Percentiles rank a stretch among this genome's conserved stretches.
These are phyloP conservation scores for Oncopodura yosiiana DNA, from an alignment of 1,140 invertebrate species.

Conservation along the genomic window DNA sequence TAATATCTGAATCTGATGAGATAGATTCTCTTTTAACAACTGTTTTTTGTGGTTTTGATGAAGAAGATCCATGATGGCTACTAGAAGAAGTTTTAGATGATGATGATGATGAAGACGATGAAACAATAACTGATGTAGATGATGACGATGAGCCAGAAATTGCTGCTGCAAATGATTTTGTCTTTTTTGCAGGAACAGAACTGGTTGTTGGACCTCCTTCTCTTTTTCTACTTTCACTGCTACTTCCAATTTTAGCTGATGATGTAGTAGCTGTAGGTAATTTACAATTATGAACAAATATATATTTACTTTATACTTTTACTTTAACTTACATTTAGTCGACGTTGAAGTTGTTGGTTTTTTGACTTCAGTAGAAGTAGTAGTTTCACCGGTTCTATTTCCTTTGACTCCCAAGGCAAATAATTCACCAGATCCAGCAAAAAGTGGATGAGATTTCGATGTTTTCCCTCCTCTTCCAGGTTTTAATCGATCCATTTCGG, in stretches of 20 bases:
- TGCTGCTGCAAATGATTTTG: not conserved
- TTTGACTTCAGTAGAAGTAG: not conserved
- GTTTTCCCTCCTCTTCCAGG: constrained; percentile 7
- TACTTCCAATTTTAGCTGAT: not conserved
- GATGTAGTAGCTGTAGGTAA: not conserved
- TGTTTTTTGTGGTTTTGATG: not conserved
- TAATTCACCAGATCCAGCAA: constrained; percentile 19
- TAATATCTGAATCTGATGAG: not conserved
- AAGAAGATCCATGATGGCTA: not conserved
- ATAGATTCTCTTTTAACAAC: not conserved
- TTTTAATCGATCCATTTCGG: constrained; percentile 16
- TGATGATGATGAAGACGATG: not conserved
- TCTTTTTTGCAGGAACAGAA: constrained; percentile 18
- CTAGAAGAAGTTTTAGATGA: not conserved
- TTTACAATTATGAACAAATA: not conserved
- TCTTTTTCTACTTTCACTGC: not conserved
- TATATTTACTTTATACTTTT: not conserved
- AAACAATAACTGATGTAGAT: not conserved
- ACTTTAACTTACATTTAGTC: not conserved
- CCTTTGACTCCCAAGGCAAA: constrained; percentile 28
- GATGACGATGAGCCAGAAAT: constrained; percentile 1
- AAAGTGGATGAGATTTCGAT: constrained; percentile 21
- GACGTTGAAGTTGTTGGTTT: not conserved
- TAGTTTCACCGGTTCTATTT: constrained; percentile 2
- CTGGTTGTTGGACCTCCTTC: not conserved